phyloP scores from a whole-genome alignment of 2,888 invertebrate genomes.

The Patella ulyssiponensis region DNA sequence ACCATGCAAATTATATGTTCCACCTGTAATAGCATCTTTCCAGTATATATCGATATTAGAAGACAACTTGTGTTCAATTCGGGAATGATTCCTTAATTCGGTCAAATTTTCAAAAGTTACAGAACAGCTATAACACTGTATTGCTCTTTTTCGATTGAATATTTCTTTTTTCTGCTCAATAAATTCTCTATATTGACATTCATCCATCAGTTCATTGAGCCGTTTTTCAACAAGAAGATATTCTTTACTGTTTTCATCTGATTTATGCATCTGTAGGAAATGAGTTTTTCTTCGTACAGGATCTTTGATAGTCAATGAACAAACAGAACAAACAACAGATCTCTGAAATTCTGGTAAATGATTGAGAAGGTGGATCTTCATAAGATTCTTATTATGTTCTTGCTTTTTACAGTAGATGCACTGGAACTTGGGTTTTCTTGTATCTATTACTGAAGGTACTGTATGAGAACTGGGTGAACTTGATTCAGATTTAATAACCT shows the following conservation, averaged over 20 bases:
- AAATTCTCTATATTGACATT: not conserved
- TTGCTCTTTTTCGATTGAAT: not conserved
- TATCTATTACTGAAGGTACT: not conserved
- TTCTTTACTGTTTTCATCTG: not conserved
- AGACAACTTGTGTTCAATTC: not conserved
- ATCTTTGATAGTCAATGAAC: not conserved
- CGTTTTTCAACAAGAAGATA: not conserved
- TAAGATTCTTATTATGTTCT: not conserved
- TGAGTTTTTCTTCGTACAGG: not conserved
- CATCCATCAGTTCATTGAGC: not conserved
- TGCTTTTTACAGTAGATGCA: not conserved
- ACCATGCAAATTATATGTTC: not conserved
- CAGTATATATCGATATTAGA: not conserved
- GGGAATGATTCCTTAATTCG: not conserved
- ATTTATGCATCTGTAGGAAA: not conserved
- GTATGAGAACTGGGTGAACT: not conserved
- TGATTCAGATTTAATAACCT: not conserved
- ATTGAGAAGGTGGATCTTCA: not conserved
- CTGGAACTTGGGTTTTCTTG: not conserved
- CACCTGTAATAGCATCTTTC: not conserved
- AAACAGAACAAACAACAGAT: not conserved
- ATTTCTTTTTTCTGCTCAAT: not conserved
- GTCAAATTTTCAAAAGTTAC: not conserved
- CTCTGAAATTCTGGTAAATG: not conserved
- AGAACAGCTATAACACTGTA: not conserved